These are phyloP conservation scores for Hippolais icterina DNA, from an alignment of 2,113 vertebrate species.

Conservation along the genomic window DNA sequence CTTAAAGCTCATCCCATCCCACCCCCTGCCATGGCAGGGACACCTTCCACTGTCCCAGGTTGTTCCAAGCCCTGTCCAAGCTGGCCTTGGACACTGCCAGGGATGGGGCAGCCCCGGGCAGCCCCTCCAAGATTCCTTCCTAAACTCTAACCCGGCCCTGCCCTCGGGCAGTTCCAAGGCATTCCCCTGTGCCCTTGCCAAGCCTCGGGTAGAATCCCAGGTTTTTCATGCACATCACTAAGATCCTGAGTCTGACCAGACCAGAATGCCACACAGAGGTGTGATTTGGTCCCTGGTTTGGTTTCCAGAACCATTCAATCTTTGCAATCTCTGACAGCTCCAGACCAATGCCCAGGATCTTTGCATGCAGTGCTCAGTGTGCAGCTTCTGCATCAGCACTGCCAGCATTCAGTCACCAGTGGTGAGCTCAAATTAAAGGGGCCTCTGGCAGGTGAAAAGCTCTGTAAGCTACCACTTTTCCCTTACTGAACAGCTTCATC, in stretches of 20 bases:
- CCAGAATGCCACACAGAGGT: neutral
- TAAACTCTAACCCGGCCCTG: no score
- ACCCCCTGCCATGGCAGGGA: neutral
- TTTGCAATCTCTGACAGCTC: neutral
- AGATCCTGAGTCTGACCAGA: neutral
- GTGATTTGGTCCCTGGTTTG: neutral
- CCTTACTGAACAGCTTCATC: neutral
- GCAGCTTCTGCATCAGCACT: neutral
- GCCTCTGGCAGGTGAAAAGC: neutral
- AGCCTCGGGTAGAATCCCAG: fast-evolving
- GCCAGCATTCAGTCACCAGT: fast-evolving
- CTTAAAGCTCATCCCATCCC: neutral
- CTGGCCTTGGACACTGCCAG: neutral
- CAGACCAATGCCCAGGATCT: neutral
- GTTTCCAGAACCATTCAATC: neutral
- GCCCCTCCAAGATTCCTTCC: neutral
- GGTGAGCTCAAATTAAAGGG: neutral
- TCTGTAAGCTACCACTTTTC: neutral
- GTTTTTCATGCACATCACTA: neutral
- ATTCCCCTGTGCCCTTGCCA: neutral
- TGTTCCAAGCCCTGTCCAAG: neutral
- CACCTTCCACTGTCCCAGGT: fast-evolving
- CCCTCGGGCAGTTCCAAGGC: neutral
- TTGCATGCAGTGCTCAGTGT: fast-evolving
- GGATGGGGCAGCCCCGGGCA: neutral